Percentiles rank a stretch among this genome's conserved stretches.
These are phyloP conservation scores for Mobula birostris DNA, from an alignment of 2,113 vertebrate genomes.

Conservation along the genomic window DNA sequence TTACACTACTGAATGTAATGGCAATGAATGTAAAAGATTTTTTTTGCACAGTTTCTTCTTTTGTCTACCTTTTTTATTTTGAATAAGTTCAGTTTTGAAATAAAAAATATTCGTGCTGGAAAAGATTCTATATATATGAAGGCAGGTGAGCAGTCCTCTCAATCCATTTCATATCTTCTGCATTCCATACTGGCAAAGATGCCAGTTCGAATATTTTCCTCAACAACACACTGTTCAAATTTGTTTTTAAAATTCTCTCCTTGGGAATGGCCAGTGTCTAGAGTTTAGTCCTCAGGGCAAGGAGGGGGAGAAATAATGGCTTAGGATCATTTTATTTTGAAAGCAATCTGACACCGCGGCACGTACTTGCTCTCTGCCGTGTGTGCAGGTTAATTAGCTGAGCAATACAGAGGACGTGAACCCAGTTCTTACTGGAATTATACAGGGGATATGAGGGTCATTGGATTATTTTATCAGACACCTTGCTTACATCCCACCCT, in stretches of 20 bases:
- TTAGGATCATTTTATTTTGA: constrained; percentile 4
- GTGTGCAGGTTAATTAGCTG: background rate
- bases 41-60: no score
- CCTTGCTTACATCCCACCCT: background rate
- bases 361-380: background rate
- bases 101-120: background rate
- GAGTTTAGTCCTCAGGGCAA: constrained; percentile 16
- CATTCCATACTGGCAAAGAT: background rate
- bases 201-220: background rate
- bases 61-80: no score
- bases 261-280: background rate
- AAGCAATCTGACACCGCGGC: background rate
- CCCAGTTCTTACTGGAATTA: background rate
- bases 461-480: background rate
- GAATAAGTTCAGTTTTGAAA: no score
- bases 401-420: background rate
- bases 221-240: constrained; percentile 12
- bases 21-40: no score
- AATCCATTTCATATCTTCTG: background rate
- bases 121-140: background rate
- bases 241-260: background rate
- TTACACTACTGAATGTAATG: no score
- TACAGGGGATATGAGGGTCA: background rate
- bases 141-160: background rate
- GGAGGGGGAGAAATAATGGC: background rate